phyloP scores from a whole-genome alignment of 2,113 vertebrate genomes.

The Hydrolagus affinis region DNA sequence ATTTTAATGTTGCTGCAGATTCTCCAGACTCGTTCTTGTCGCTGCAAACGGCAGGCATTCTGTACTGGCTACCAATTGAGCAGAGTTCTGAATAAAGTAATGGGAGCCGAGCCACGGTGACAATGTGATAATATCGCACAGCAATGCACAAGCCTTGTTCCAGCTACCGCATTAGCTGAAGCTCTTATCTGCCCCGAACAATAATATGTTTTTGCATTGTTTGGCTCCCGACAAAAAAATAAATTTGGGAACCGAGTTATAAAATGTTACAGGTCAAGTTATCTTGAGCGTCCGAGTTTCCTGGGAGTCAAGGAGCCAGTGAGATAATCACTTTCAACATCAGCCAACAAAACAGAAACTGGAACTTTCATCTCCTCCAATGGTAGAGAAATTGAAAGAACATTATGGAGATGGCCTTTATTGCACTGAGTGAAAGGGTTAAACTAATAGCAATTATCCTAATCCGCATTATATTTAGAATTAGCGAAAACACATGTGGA shows the following conservation, averaged over 20 bases:
- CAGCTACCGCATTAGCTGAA: constrained; percentile 20
- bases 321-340: neutral
- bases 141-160: neutral
- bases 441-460: neutral
- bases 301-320: neutral
- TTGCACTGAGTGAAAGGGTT: neutral
- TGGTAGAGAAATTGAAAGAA: neutral
- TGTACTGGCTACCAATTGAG: constrained; percentile 3
- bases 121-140: neutral
- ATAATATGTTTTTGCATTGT: neutral
- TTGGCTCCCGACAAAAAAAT: neutral
- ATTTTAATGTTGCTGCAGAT: neutral
- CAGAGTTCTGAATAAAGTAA: constrained; percentile 21
- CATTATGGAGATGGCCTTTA: neutral
- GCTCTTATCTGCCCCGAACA: constrained; percentile 10
- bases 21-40: neutral
- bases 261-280: constrained; percentile 8
- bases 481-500: too few relatives aligned
- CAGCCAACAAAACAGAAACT: neutral
- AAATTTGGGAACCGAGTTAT: neutral
- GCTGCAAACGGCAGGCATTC: neutral
- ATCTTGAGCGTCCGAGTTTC: neutral
- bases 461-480: too few relatives aligned
- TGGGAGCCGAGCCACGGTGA: neutral
- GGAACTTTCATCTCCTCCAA: neutral